Evolutionary conservation across 2,888 invertebrate genomes (phyloP), one percentile per base, ranked within the genome.

Genomic region (Artemia sp.): DNA sequence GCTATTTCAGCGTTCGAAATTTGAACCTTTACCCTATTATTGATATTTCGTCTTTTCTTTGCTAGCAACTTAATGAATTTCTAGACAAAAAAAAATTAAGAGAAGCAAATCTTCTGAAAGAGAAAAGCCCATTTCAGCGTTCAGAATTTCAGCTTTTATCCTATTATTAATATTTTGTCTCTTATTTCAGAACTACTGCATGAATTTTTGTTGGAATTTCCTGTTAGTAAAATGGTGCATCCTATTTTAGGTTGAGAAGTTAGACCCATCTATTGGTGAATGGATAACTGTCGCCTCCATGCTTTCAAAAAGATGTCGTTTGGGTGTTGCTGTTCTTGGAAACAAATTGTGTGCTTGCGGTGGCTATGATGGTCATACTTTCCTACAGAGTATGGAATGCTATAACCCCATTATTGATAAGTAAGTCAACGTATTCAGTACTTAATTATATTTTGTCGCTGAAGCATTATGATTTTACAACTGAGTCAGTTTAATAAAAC

Each of bases 341-440:
- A 88, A 88, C 5, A 89, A 88, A 79, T 80, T 92, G 19, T 92
- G 89, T 76, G 90, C 86, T 52, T 88, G 88, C 75, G 90, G 89
- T 14, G 89, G 91, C 4, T 91, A 92, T 76, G 90, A 92, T 78
- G 91, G 91, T 2, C 85, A 86, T 71, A 85, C 86, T 5, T 92
- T 92, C 78, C 80, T 92, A 69, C 85, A 86, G 75, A 85, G 88
- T 0, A 90, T 90, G 0, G 92, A 92, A 79, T 85, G 86, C 74
- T 90, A 85, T 75, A 87, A 90, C 78, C 88, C 89, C 0, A 80
- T 81, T 66, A 83, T 83, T 3, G 86, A 88, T 75, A 84, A 83
- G 81, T 84, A 76, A 78, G 80, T 78, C 14, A 72, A 67, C 72
- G 51, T 38, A 6, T 38, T 38, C 38, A 38, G 38, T 38, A 5